These are phyloP conservation scores for Tyria jacobaeae DNA, from an alignment of 2,888 invertebrate genomes.

Conservation along the genomic window DNA sequence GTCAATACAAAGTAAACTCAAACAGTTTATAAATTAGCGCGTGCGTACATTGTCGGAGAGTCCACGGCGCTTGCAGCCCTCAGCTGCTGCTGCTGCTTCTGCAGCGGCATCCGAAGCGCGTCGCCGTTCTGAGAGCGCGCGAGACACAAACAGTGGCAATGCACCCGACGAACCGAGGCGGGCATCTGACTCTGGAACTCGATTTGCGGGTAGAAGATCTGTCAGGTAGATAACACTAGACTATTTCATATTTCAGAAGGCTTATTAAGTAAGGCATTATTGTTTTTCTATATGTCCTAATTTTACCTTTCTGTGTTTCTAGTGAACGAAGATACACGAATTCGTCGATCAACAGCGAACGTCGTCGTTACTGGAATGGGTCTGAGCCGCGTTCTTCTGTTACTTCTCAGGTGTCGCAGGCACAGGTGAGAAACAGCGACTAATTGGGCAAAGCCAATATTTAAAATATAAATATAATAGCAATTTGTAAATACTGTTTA, in stretches of 20 bases:
- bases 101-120: conserved; percentile 66
- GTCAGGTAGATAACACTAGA: conserved; percentile 62
- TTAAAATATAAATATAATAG: not conserved
- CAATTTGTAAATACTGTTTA: not conserved
- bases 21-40: conserved; percentile 62
- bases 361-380: conserved; percentile 78
- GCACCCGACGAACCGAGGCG: conserved; percentile 66
- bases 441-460: not conserved
- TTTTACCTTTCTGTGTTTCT: not conserved
- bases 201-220: conserved; percentile 71
- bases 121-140: conserved; percentile 72
- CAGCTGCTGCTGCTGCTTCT: conserved; percentile 53
- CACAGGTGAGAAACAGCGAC: conserved; percentile 61
- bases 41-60: conserved; percentile 77
- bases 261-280: not conserved
- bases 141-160: conserved; percentile 53
- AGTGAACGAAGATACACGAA: conserved; percentile 79
- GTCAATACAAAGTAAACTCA: conserved; percentile 17
- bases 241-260: not conserved
- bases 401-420: conserved; percentile 78
- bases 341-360: conserved; percentile 79
- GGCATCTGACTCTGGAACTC: conserved; percentile 72
- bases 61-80: conserved; percentile 73
- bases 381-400: conserved; percentile 81
- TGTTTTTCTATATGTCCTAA: not conserved